Evolutionary conservation across 2,888 invertebrate species (phyloP), one percentile per base, ranked within the genome.

Genomic region (Eurois occulta): DNA sequence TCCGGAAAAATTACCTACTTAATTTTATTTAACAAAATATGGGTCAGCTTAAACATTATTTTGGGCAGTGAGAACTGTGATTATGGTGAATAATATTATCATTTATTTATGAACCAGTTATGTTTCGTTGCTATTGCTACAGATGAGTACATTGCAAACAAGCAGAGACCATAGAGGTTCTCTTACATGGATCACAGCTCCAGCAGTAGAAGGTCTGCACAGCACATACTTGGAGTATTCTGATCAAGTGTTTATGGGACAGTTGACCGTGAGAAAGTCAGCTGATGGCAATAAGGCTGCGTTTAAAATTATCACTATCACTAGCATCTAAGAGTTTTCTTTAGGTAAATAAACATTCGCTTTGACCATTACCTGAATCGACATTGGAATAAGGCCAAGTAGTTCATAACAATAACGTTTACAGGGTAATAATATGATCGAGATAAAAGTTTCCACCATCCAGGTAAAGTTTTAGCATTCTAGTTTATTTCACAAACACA

Each of bases 1-100:
- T 82, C 60, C 58, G 52, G 71, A 83, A 82, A 71, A 79, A 80
- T 65, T 83, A 71, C 71, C 62, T 16, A 43, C 79, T 67, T 79
- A 72, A 80, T 65, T 75, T 84, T 69, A 72, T 80, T 83, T 46
- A 46, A 35, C 3, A 68, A 77, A 82, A 75, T 72, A 55, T 71
- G 38, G 71, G 71, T 72, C 38, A 55, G 38, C n/a, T 52, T 24
- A 35, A 38, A 16, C 16, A 21, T 48, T 55, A 82, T 69, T 41
- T 16, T 28, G 35, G 68, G 46, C 35, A 58, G 48, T 64, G 58
- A 58, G 28, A 58, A 81, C 58, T 70, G 38, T 43, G 46, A 58
- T 46, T 70, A 16, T 28, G 48, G 35, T 58, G 35, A 58, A 48
- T 68, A 43, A 52, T 75, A 28, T 75, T 65, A 21, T 69, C 11